These are phyloP conservation scores for Climacteris rufus DNA, from an alignment of 2,113 vertebrate genomes.

Conservation along the genomic window DNA sequence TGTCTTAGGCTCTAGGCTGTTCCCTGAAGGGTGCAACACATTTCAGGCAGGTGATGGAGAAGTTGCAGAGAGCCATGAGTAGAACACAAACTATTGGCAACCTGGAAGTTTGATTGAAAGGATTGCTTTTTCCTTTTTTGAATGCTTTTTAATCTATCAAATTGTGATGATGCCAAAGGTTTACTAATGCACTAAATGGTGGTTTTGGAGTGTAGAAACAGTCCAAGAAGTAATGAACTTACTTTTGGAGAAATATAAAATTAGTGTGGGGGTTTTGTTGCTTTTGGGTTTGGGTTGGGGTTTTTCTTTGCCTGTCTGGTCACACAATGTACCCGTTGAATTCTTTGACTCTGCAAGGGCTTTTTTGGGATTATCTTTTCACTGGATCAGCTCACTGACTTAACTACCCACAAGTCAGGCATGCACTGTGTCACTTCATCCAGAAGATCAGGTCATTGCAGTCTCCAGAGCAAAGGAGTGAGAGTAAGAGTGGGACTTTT, in stretches of 20 bases:
- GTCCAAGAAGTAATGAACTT: background rate
- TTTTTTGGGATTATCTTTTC: background rate
- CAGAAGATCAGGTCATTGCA: background rate
- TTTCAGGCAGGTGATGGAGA: background rate
- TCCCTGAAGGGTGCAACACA: background rate
- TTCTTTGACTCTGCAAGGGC: background rate
- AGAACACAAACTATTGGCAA: background rate
- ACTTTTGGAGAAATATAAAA: background rate
- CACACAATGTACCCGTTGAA: background rate
- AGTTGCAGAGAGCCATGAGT: fast-evolving
- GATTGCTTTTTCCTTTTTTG: background rate
- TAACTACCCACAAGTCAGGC: background rate
- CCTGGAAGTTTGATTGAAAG: background rate
- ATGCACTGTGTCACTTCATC: background rate
- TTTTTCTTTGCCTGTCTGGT: background rate
- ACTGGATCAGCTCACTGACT: background rate
- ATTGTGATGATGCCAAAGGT: background rate
- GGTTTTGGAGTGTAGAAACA: background rate
- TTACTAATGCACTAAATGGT: background rate
- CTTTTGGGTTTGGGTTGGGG: background rate
- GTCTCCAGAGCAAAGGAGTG: background rate
- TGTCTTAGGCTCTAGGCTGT: background rate
- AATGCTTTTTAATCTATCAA: background rate
- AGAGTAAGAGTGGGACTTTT: background rate
- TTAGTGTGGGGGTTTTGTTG: fast-evolving